Base-by-base conservation (phyloP, 2,113 vertebrate species). In the Rostratula benghalensis region DNA sequence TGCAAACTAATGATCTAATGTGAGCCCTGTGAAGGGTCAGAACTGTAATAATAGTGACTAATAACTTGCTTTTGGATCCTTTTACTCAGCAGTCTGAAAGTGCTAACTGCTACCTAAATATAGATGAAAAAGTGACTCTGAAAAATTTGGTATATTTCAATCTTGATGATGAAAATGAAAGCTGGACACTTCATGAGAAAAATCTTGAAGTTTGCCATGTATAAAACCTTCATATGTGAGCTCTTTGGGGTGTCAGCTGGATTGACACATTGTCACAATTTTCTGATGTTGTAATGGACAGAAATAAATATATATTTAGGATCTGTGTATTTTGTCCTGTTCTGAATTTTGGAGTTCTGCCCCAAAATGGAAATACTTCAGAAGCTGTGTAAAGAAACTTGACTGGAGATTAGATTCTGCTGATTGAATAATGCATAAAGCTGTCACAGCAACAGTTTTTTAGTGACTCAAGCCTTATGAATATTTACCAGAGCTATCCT, bases 381-480 rank as follows among this genome's bases (percentile, higher is more conserved):
- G 60, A 92, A 74, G 24, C 30, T 65, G 45, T 53, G n/a, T 57
- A 37, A 90, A 90, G 92, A 94, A 90, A 74, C 46, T 92, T 86
- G 37, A 61, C 68, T 93, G 59, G 46, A 79, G 76, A 69, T 80
- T 65, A 83, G 85, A 86, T 37, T 48, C 35, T 84, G 45, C 69
- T 67, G 85, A 71, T 33, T 70, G 64, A 92, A 67, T 83, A 92
- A 88, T 71, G 60, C 51, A 91, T 78, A 65, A 64, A 33, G 71
- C 76, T 87, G 64, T 83, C 86, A 84, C 56, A 82, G 77, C 35
- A 95, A 63, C 35, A 84, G 35, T 75, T 87, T 78, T 84, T 71
- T 70, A 64, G 77, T 84, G 87, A 91, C 51, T 94, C 77, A 86
- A n/a, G 27, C 33, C 64, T 71, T 87, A 76, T 87, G 74, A 95